Conservation (phyloP, 2,113 vertebrate genomes). For the Myiagra hebetior region DNA sequence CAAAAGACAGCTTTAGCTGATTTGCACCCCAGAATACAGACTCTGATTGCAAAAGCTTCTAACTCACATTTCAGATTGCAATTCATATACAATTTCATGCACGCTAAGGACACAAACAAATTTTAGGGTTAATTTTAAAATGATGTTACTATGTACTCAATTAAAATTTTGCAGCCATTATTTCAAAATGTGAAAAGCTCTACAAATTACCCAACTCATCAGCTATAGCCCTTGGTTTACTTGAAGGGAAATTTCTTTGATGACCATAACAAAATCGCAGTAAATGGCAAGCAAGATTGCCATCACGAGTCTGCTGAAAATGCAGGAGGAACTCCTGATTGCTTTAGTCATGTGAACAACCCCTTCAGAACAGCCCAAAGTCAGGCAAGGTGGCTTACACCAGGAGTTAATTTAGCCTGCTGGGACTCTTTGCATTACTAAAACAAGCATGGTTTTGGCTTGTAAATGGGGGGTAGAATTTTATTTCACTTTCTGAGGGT, state of each 20-base stretch:
- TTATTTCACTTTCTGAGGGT: constrained; percentile 54
- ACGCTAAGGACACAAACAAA: background rate
- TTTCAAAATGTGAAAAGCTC: constrained; percentile 5
- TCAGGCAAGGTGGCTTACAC: constrained; percentile 37
- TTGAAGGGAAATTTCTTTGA: constrained; percentile 48
- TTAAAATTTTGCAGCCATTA: constrained; percentile 34
- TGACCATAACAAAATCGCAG: constrained; percentile 38
- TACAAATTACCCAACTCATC: constrained; percentile 27
- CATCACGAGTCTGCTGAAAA: constrained; percentile 37
- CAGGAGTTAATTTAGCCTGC: constrained; percentile 39
- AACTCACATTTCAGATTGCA: background rate
- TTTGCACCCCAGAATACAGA: background rate
- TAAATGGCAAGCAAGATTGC: constrained; percentile 15
- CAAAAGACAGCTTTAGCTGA: constrained; percentile 14
- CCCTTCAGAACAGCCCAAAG: background rate
- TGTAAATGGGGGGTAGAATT: constrained; percentile 53
- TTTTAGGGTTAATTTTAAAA: constrained; percentile 42
- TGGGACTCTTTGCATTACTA: constrained; percentile 2
- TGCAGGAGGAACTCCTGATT: constrained; percentile 22
- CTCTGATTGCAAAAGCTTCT: background rate
- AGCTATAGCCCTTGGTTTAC: constrained; percentile 3
- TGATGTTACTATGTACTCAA: background rate
- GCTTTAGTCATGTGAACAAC: constrained; percentile 17
- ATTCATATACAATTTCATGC: background rate
- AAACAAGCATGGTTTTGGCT: constrained; percentile 21